Conservation (phyloP, 2,797 vertebrate genomes). For the Cheirogaleus major region DNA sequence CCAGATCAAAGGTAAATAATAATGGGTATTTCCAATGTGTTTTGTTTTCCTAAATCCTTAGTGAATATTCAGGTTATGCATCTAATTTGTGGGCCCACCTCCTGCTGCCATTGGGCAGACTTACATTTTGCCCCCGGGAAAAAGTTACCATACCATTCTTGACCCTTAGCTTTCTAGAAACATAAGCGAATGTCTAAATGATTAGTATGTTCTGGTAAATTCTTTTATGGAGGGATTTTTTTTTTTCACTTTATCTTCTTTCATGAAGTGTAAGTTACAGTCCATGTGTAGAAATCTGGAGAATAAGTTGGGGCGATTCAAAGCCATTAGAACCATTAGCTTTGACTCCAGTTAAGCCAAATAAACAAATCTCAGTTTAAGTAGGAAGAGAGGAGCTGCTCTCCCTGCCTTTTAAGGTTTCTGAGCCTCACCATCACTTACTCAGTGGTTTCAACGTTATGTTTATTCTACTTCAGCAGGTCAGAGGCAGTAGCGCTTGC, state of each 20-base stretch:
- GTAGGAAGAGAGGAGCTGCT: slow-evolving; percentile 16
- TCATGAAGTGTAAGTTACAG: slow-evolving; percentile 44
- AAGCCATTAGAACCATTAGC: slow-evolving; percentile 64
- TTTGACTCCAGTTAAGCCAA: slow-evolving; percentile 61
- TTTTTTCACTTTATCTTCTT: slow-evolving; percentile 28
- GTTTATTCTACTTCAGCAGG: slow-evolving; percentile 47
- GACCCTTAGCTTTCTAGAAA: slow-evolving; percentile 60
- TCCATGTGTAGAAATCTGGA: slow-evolving; percentile 11
- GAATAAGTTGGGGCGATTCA: slow-evolving; percentile 1
- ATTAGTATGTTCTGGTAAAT: slow-evolving; percentile 54
- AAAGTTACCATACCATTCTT: not conserved
- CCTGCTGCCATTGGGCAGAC: not conserved
- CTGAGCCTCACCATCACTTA: slow-evolving; percentile 1
- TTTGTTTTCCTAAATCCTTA: slow-evolving; percentile 14
- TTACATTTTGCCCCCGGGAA: slow-evolving; percentile 7
- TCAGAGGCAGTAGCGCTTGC: not conserved
- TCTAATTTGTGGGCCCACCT: not conserved
- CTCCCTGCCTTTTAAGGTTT: slow-evolving; percentile 72
- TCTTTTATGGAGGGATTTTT: not conserved
- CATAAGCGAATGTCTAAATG: slow-evolving; percentile 46
- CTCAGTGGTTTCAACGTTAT: slow-evolving; percentile 14
- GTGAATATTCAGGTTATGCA: not conserved
- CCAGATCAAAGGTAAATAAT: not conserved
- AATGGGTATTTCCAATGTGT: not conserved
- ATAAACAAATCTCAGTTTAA: slow-evolving; percentile 66